phyloP scores from a whole-genome alignment of 2,113 vertebrate genomes.

The Xerus inauris region DNA sequence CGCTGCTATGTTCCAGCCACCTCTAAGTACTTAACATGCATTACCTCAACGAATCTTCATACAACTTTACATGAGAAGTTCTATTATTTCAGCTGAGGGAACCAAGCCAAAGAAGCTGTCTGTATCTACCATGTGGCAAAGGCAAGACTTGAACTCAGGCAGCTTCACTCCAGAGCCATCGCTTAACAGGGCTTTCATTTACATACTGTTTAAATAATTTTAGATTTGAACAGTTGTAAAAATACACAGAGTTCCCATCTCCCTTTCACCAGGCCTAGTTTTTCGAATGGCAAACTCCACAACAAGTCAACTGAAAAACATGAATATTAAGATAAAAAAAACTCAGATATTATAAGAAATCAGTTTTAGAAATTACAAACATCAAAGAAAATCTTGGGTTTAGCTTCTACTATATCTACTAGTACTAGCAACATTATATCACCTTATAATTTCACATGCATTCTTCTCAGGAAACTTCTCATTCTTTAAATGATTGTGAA shows the following conservation, averaged over 20 bases:
- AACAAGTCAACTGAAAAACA: not conserved
- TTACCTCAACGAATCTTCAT: not conserved
- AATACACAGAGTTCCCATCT: not conserved
- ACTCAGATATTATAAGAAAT: not conserved
- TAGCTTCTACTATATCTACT: not conserved
- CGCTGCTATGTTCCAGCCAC: not conserved
- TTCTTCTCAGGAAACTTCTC: not conserved
- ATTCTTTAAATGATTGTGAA: not conserved
- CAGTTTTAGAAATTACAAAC: not conserved
- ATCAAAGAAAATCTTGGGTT: not conserved
- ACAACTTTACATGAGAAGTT: not conserved
- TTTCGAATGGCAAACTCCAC: not conserved
- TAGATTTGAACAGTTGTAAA: not conserved
- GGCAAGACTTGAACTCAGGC: not conserved
- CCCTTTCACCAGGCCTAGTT: not conserved
- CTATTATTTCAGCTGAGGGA: not conserved
- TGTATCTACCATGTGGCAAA: not conserved
- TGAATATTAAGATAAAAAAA: not conserved
- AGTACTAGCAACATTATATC: not conserved
- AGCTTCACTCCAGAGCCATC: not conserved
- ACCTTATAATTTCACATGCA: not conserved
- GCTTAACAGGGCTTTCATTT: not conserved
- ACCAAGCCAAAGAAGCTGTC: constrained; percentile 2
- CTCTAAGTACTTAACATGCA: not conserved
- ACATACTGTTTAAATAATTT: not conserved